Base-by-base conservation (phyloP, 2,888 invertebrate species). In the Heteromyza rotundicornis region DNA sequence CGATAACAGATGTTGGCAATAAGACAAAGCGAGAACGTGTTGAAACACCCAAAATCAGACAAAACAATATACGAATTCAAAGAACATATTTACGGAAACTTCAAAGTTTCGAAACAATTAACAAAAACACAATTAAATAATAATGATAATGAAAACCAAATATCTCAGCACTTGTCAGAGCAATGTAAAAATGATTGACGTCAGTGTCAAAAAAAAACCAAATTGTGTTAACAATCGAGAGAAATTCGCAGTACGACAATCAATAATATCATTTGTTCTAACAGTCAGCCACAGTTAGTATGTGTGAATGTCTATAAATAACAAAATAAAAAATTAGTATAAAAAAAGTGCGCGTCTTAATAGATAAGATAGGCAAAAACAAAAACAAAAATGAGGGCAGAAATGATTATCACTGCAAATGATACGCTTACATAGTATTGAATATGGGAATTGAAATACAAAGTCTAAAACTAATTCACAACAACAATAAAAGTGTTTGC, bases 351-450 rank as follows among this genome's bases (percentile, higher is more conserved):
- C 32, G n/a, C 32, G 12, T 8, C 32, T 54, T 36, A 16, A 49
- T 55, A 56, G 62, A 65, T 65, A 65, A 63, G 60, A 65, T 63
- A 58, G 52, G 22, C 52, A 58, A 53, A 57, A 57, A 51, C 16
- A 47, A 56, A 17, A 59, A 56, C 59, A 53, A 57, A 55, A 58
- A 35, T n/a, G 19, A 51, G 14, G n/a, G n/a, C n/a, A n/a, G n/a
- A n/a, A n/a, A n/a, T n/a, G n/a, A n/a, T n/a, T n/a, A n/a, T n/a
- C n/a, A n/a, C n/a, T n/a, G n/a, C n/a, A n/a, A n/a, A n/a, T n/a
- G n/a, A n/a, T n/a, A n/a, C n/a, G n/a, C n/a, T n/a, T n/a, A n/a
- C n/a, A n/a, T n/a, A n/a, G n/a, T n/a, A n/a, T n/a, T n/a, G n/a
- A n/a, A n/a, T n/a, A n/a, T n/a, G n/a, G n/a, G n/a, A n/a, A n/a